Evolutionary conservation across 2,797 vertebrate species (phyloP).

Genomic region (Salarias fasciatus): DNA sequence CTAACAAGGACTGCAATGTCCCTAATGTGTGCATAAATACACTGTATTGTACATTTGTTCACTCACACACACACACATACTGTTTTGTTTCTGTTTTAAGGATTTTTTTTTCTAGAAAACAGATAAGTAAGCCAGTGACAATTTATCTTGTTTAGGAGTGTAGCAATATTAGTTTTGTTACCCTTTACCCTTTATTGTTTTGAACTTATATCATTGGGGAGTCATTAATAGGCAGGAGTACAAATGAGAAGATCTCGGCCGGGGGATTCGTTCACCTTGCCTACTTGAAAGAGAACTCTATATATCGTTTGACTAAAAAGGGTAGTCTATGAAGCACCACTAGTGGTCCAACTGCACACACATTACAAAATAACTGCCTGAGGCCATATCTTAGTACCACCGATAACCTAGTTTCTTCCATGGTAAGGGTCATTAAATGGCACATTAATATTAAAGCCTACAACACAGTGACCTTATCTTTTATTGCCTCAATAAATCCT

Average conservation of each 20-base stretch:
- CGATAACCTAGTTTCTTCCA: constrained; percentile 67
- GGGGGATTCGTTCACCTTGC: constrained; percentile 11
- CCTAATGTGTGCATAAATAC: too few relatives aligned
- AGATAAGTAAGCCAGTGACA: too few relatives aligned
- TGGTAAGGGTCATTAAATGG: constrained; percentile 74
- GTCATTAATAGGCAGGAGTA: not conserved
- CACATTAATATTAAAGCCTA: constrained; percentile 81
- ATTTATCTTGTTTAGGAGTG: too few relatives aligned
- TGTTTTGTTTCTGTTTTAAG: too few relatives aligned
- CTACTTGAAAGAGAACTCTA: constrained; percentile 30
- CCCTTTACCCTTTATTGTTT: not conserved
- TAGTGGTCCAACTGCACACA: constrained; percentile 32
- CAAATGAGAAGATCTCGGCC: constrained; percentile 19
- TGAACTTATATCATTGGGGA: not conserved
- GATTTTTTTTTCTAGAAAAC: too few relatives aligned
- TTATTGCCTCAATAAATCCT: constrained; percentile 78
- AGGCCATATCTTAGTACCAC: constrained; percentile 53
- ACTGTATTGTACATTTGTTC: too few relatives aligned
- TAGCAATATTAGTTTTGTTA: not conserved
- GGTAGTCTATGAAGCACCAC: constrained; percentile 11
- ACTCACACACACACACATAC: too few relatives aligned
- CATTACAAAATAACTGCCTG: constrained; percentile 55
- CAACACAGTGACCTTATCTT: constrained; percentile 82
- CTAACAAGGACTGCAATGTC: too few relatives aligned
- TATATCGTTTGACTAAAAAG: constrained; percentile 14